Conservation (phyloP, 2,888 invertebrate species). For the Fragum fragum region DNA sequence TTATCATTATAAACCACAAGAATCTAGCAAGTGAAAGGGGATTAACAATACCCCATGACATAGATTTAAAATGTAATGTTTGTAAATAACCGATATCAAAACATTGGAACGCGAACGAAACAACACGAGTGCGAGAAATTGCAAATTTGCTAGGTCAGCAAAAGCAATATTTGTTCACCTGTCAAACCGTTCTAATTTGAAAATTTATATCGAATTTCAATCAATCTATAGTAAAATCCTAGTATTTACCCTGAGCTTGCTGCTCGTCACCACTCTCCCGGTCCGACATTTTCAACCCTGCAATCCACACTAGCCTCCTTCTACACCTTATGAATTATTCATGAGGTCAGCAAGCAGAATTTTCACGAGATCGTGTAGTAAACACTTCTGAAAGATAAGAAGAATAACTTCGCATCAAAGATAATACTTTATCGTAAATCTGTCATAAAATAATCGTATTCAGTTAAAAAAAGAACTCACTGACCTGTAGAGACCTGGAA, state of each 20-base stretch:
- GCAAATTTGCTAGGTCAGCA: slow-evolving; percentile 61
- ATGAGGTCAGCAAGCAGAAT: slow-evolving; percentile 73
- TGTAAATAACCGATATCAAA: slow-evolving; percentile 2
- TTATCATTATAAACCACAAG: no score
- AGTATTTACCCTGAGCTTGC: slow-evolving; percentile 83
- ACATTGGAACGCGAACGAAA: slow-evolving; percentile 16
- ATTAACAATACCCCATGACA: background rate
- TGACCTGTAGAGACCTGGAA: slow-evolving; percentile 3
- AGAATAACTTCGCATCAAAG: background rate
- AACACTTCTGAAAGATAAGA: slow-evolving; percentile 20
- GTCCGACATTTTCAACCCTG: slow-evolving; percentile 87
- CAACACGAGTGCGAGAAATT: slow-evolving; percentile 68
- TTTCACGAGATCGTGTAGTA: slow-evolving; percentile 21
- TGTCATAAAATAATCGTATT: background rate
- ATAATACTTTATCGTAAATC: background rate
- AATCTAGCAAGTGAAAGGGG: background rate
- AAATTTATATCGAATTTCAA: background rate
- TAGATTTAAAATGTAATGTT: background rate
- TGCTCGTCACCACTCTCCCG: slow-evolving; percentile 87
- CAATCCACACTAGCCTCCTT: slow-evolving; percentile 84
- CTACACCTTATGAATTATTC: slow-evolving; percentile 84
- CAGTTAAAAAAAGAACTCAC: background rate
- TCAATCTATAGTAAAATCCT: background rate
- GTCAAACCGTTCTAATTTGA: background rate
- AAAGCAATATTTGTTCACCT: slow-evolving; percentile 14